These are phyloP conservation scores for Hemitrygon akajei DNA, from an alignment of 2,797 vertebrate genomes.

Conservation along the genomic window DNA sequence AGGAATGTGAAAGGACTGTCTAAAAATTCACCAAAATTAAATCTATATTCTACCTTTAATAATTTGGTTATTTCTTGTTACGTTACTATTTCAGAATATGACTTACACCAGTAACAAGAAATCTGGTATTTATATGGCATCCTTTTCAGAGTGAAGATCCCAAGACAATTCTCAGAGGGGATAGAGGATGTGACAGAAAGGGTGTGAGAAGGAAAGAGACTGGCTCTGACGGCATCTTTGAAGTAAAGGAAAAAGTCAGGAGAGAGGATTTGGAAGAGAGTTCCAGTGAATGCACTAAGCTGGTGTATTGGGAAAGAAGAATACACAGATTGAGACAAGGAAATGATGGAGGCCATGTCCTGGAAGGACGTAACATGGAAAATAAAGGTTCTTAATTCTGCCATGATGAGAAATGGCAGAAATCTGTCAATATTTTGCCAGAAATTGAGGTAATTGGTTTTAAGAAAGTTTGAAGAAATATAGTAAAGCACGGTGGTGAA, in stretches of 20 bases:
- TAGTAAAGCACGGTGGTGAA: neutral
- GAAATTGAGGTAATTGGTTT: neutral
- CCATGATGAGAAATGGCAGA: neutral
- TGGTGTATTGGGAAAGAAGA: neutral
- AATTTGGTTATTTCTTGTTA: neutral
- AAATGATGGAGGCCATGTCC: neutral
- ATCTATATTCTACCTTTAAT: neutral
- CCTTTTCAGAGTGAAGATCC: too few relatives aligned
- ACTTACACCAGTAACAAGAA: neutral
- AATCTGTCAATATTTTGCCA: neutral
- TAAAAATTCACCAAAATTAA: neutral
- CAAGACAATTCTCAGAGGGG: neutral
- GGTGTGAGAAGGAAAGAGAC: neutral
- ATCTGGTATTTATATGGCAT: neutral
- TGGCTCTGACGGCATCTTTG: neutral
- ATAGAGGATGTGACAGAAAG: too few relatives aligned
- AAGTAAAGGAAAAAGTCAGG: too few relatives aligned
- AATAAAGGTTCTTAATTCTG: neutral
- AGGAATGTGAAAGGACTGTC: neutral
- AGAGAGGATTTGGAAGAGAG: neutral
- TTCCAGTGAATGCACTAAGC: neutral
- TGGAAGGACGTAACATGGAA: too few relatives aligned
- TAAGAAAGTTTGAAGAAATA: neutral
- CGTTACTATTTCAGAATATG: neutral
- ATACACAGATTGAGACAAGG: too few relatives aligned